phyloP scores from a whole-genome alignment of 2,888 invertebrate genomes.

The Perizoma flavofasciatum region DNA sequence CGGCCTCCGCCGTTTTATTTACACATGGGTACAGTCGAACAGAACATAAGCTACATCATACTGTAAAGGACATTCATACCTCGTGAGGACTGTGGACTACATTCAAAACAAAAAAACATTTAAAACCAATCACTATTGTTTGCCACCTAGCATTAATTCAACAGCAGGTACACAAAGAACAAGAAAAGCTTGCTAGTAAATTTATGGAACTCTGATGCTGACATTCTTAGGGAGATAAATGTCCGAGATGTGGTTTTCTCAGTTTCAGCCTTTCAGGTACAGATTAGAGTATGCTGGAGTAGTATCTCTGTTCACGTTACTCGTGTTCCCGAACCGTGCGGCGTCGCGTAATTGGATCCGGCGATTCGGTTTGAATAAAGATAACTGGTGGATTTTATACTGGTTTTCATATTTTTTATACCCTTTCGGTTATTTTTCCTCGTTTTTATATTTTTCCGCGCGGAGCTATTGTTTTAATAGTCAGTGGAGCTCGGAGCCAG shows the following conservation, averaged over 20 bases:
- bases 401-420: conserved; percentile 18
- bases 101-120: too few species aligned
- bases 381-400: conserved; percentile 27
- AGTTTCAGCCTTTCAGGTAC: too few species aligned
- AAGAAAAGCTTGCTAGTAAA: too few species aligned
- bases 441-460: conserved; percentile 8
- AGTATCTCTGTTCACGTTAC: background rate
- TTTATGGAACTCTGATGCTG: too few species aligned
- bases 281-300: too few species aligned
- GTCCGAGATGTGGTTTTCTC: too few species aligned
- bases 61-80: too few species aligned
- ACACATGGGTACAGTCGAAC: conserved; percentile 7
- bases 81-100: too few species aligned
- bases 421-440: conserved; percentile 12
- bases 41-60: background rate
- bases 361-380: conserved; percentile 32
- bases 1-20: conserved; percentile 12
- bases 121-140: too few species aligned
- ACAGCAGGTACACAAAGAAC: too few species aligned
- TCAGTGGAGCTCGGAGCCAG: conserved; percentile 7
- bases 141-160: too few species aligned
- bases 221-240: too few species aligned
- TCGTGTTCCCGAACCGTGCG: conserved; percentile 7
- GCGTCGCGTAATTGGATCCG: conserved; percentile 33
- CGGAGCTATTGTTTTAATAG: conserved; percentile 22